phyloP scores from a whole-genome alignment of 2,797 vertebrate species.

The Manis crassicaudata region DNA sequence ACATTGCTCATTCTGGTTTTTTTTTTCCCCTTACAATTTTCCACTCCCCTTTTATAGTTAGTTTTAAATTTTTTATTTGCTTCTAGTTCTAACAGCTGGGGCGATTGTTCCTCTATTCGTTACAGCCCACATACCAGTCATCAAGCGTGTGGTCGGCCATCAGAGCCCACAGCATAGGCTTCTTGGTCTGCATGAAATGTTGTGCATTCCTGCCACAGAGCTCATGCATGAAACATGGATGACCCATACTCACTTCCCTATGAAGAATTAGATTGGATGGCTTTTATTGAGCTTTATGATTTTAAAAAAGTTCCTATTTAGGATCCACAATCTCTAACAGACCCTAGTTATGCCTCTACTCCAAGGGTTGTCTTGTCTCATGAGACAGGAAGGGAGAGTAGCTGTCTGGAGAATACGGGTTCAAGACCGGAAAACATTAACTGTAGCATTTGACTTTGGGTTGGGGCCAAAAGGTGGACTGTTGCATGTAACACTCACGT shows the following conservation, averaged over 20 bases:
- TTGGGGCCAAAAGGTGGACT: not conserved
- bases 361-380: not conserved
- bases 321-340: not conserved
- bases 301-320: not conserved
- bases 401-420: not conserved
- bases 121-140: not conserved
- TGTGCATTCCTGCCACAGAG: not conserved
- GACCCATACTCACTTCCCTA: not conserved
- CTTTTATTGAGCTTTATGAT: conserved; percentile 9
- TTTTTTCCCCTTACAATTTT: not conserved
- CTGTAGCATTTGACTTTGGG: not conserved
- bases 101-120: not conserved
- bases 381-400: not conserved
- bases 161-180: not conserved
- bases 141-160: not conserved
- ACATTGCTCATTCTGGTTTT: not conserved
- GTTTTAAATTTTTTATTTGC: not conserved
- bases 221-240: not conserved
- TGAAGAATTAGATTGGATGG: not conserved
- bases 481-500: not conserved
- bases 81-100: conserved; percentile 21
- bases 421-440: not conserved
- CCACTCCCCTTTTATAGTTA: not conserved
- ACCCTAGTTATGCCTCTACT: not conserved
- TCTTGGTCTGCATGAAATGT: not conserved